Conservation (phyloP, 2,888 invertebrate species). For the Eueremaeus valkanovi region DNA sequence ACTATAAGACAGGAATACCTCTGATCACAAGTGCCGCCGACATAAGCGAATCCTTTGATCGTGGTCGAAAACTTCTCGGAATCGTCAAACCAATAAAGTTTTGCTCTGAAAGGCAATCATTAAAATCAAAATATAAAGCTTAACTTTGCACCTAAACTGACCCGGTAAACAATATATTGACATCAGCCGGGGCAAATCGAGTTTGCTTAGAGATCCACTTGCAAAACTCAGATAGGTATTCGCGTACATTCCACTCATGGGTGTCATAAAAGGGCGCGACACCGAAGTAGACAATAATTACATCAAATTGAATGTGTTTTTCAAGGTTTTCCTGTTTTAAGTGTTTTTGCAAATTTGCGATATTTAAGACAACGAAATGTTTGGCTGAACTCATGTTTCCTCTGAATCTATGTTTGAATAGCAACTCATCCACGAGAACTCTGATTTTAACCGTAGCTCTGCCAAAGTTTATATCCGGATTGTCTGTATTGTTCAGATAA, state of each 20-base stretch:
- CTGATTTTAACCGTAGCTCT: not conserved
- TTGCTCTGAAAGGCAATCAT: not conserved
- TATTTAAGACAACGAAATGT: not conserved
- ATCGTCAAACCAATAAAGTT: not conserved
- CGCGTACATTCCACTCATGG: not conserved
- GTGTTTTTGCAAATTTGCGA: not conserved
- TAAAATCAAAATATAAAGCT: not conserved
- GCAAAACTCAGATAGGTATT: not conserved
- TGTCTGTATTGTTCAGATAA: not conserved
- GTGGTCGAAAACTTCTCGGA: not conserved
- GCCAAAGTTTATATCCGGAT: not conserved
- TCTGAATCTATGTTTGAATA: not conserved
- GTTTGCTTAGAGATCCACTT: not conserved
- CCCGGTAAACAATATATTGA: not conserved
- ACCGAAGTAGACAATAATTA: not conserved
- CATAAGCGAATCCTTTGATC: not conserved
- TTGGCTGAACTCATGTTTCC: not conserved
- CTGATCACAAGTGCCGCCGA: not conserved
- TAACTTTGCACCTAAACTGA: not conserved
- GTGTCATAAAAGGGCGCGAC: not conserved
- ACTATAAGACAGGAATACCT: not conserved
- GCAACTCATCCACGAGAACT: not conserved
- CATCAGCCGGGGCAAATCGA: not conserved
- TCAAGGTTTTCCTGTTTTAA: not conserved
- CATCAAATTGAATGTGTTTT: not conserved